A percentile compares a stretch with the other conserved stretches of the same genome.
Evolutionary conservation across 2,113 vertebrate species (phyloP).

Genomic region (Erythrocercus mccallii): DNA sequence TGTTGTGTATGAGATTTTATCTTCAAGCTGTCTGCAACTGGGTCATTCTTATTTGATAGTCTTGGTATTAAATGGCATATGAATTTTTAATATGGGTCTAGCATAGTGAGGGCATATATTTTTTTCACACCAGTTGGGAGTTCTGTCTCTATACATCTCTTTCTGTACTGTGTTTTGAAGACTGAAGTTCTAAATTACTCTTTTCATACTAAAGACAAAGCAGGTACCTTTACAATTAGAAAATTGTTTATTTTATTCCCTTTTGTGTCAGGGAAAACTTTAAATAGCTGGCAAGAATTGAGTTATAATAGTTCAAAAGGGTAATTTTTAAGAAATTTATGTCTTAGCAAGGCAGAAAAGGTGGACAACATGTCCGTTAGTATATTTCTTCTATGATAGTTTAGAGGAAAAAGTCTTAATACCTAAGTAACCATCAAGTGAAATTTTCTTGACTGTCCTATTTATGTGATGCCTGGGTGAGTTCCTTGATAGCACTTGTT

Average conservation of each 20-base stretch:
- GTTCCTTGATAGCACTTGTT: background rate
- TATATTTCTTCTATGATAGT: background rate
- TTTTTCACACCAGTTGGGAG: background rate
- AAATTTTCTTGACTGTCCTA: background rate
- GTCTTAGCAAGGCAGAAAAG: background rate
- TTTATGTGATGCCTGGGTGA: background rate
- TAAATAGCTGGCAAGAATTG: background rate
- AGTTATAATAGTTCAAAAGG: background rate
- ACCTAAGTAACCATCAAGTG: background rate
- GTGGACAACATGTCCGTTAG: background rate
- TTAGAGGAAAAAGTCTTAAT: background rate
- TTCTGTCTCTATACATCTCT: background rate
- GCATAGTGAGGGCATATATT: background rate
- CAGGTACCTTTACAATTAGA: background rate
- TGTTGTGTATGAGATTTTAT: background rate
- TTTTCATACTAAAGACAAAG: background rate
- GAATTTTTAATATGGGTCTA: background rate
- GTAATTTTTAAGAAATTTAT: background rate
- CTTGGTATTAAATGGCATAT: background rate
- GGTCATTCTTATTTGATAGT: background rate
- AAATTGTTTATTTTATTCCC: background rate
- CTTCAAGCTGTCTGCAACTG: background rate
- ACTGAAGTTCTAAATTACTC: background rate
- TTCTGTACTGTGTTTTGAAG: background rate
- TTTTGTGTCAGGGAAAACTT: background rate